Evolutionary conservation across 2,888 invertebrate genomes (phyloP).

Genomic region (Mythimna albipuncta): DNA sequence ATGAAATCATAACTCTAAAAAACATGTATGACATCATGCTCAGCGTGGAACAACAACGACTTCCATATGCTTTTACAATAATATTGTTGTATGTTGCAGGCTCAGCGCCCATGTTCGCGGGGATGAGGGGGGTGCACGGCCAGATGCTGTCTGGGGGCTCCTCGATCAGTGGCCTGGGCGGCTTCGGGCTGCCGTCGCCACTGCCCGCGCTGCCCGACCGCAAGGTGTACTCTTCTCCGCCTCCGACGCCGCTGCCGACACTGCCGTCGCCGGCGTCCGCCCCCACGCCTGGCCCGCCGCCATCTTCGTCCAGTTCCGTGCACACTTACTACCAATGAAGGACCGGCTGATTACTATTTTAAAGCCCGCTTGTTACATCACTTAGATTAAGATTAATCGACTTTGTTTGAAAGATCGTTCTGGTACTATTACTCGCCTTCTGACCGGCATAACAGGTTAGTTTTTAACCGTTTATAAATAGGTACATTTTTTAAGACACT

Average conservation of each 20-base stretch:
- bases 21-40: conserved; percentile 39
- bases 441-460: not conserved
- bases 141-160: conserved; percentile 84
- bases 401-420: not conserved
- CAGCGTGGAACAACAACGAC: conserved; percentile 18
- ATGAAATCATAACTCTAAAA: conserved; percentile 8
- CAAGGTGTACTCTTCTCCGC: conserved; percentile 90
- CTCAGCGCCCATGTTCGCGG: conserved; percentile 83
- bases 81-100: conserved; percentile 70
- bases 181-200: conserved; percentile 83
- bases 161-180: conserved; percentile 78
- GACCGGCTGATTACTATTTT: conserved; percentile 1
- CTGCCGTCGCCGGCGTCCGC: conserved; percentile 83
- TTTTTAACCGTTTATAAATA: not conserved
- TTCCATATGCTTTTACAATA: conserved; percentile 43
- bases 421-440: not conserved
- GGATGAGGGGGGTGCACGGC: conserved; percentile 85
- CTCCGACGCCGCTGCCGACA: conserved; percentile 89
- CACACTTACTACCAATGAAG: conserved; percentile 79
- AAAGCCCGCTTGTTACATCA: not conserved
- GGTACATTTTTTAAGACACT: not conserved
- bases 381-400: not conserved
- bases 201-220: conserved; percentile 88
- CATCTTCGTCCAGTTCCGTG: conserved; percentile 78
- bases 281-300: conserved; percentile 84